Evolutionary conservation across 2,797 vertebrate species (phyloP).

Genomic region (Cossypha niveicapilla): DNA sequence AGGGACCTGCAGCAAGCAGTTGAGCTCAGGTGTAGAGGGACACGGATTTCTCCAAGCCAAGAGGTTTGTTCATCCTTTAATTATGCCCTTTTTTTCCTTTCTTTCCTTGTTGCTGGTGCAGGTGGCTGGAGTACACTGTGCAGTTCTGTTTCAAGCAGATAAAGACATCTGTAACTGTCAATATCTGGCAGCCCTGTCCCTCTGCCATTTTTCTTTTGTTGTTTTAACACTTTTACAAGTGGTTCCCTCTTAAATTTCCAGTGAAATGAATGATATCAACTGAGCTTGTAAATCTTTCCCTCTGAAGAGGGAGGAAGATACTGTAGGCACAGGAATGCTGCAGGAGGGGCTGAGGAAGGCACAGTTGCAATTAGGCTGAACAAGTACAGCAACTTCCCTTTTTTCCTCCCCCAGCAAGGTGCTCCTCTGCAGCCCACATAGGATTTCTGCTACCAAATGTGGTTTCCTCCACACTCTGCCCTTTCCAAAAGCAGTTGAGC

Average conservation of each 20-base stretch:
- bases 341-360: neutral
- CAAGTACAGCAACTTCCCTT: neutral
- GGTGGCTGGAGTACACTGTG: neutral
- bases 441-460: neutral
- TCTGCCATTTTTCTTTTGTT: constrained; percentile 34
- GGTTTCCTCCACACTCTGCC: rapidly evolving
- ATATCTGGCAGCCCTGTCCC: neutral
- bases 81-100: neutral
- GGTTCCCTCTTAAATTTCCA: neutral
- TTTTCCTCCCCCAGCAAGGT: neutral
- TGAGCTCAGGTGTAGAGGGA: neutral
- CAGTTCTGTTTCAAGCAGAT: neutral
- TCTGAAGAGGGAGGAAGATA: neutral
- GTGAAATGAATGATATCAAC: neutral
- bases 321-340: rapidly evolving
- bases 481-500: neutral
- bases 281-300: neutral
- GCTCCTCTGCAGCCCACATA: rapidly evolving
- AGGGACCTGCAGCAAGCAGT: neutral
- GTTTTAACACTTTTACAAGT: constrained; percentile 25
- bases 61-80: neutral
- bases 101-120: neutral
- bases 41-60: neutral
- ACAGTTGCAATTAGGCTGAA: neutral
- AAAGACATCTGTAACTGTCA: constrained; percentile 22